Percentiles rank a stretch among this genome's conserved stretches.
phyloP scores from a whole-genome alignment of 2,113 vertebrate genomes.

The Eptesicus fuscus region DNA sequence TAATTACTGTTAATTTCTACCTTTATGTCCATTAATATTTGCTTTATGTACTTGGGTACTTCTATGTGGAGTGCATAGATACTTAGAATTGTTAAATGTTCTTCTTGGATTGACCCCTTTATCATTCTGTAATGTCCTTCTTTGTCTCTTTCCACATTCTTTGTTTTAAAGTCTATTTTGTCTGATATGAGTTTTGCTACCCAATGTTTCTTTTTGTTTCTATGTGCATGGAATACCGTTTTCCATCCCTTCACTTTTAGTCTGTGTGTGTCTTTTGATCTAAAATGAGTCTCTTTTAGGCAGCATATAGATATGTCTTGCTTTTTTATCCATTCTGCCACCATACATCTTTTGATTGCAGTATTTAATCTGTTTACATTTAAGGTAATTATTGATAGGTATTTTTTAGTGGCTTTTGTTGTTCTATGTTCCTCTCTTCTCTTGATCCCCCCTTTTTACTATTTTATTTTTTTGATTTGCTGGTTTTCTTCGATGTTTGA shows the following conservation, averaged over 20 bases:
- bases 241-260: neutral
- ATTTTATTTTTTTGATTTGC: neutral
- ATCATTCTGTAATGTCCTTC: neutral
- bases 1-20: neutral
- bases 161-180: neutral
- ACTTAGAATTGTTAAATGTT: neutral
- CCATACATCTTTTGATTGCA: neutral
- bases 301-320: neutral
- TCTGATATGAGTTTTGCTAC: neutral
- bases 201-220: neutral
- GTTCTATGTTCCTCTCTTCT: neutral
- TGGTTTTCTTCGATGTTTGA: neutral
- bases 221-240: neutral
- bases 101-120: neutral
- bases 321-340: neutral
- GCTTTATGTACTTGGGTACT: neutral
- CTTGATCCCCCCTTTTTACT: too few species aligned
- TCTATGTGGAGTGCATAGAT: neutral
- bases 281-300: neutral
- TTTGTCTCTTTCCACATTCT: neutral
- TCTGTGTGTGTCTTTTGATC: neutral
- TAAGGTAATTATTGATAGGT: neutral
- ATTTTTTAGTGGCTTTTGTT: neutral
- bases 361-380: neutral
- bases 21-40: neutral